These are phyloP conservation scores for Norana najaformis DNA, from an alignment of 2,888 invertebrate species.

Conservation along the genomic window DNA sequence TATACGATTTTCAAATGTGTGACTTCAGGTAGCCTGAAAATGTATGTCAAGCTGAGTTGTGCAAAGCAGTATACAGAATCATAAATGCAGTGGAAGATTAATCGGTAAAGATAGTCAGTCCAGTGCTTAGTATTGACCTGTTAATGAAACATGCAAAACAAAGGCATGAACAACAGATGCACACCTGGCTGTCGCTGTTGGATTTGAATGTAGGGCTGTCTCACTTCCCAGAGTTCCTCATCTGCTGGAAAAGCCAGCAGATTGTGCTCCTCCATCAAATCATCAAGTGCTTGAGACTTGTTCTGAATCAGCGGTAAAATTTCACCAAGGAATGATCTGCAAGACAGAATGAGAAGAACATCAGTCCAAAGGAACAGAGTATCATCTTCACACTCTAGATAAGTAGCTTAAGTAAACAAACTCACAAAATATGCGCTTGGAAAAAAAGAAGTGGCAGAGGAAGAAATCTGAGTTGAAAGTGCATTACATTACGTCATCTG, in stretches of 20 bases:
- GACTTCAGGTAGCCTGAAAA: background rate
- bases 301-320: slow-evolving; percentile 32
- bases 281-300: slow-evolving; percentile 28
- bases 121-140: background rate
- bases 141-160: background rate
- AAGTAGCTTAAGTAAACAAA: background rate
- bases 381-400: background rate
- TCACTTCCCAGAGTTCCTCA: slow-evolving; percentile 46
- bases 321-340: slow-evolving; percentile 35
- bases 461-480: background rate
- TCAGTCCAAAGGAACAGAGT: background rate
- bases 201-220: slow-evolving; percentile 39
- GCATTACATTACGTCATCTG: background rate
- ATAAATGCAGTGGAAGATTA: background rate
- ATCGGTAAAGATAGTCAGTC: background rate
- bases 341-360: background rate
- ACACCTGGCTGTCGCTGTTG: slow-evolving; percentile 31
- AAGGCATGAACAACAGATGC: background rate
- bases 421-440: background rate
- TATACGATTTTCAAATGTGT: background rate
- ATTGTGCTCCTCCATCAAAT: slow-evolving; percentile 34
- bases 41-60: too few species aligned
- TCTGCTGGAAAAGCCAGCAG: slow-evolving; percentile 42
- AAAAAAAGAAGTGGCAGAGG: background rate
- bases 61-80: background rate